Evolutionary conservation across 37 sponge, comb jelly and placozoan genomes (phyloP), one percentile per base, ranked within the genome.

Genomic region (Cladorhizidae sp.): DNA sequence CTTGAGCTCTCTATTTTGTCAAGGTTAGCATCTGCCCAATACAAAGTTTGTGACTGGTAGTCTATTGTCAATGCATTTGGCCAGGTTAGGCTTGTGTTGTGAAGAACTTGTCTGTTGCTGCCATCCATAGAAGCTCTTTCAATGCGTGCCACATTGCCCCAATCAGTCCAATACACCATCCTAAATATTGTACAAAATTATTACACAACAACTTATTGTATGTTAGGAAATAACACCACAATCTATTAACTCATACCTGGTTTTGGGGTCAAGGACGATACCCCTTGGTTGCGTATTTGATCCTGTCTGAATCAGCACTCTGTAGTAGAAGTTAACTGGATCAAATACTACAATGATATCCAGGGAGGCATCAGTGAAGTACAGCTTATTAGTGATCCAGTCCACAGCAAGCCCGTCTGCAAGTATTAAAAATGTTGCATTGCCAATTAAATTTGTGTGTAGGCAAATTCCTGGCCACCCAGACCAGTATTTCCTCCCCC

Each of bases 161-260:
- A 84, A 41, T 88, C 92, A 37, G 85, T 80, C 92, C 92, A 92
- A 55, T 92, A 92, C 85, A 92, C 57, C 57, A 35, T 49, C 38
- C 92, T 90, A 61, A 61, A 6, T 61, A 28, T 15, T 7, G 12
- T 17, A n/a, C 5, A 15, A 6, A 61, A 17, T 61, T 61, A 12
- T 61, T 61, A 12, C 37, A 3, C 3, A 68, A 6, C 21, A 9
- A 37, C 37, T 35, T 68, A 3, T 9, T 61, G 5, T 61, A 17
- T 61, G 62, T 12, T 12, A 61, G 14, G 15, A 17, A 29, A 61
- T 6, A n/a, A 5, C 25, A 29, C 6, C 12, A 61, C 7, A 40
- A 22, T 1, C 18, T 41, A 2, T 3, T 72, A 72, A 39, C 12
- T 40, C 1, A 31, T 58, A 72, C 81, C 81, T 54, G 54, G 52